Evolutionary conservation across 2,888 invertebrate genomes (phyloP), one percentile per base, ranked within the genome.

Genomic region (Pollenia griseotomentosa): DNA sequence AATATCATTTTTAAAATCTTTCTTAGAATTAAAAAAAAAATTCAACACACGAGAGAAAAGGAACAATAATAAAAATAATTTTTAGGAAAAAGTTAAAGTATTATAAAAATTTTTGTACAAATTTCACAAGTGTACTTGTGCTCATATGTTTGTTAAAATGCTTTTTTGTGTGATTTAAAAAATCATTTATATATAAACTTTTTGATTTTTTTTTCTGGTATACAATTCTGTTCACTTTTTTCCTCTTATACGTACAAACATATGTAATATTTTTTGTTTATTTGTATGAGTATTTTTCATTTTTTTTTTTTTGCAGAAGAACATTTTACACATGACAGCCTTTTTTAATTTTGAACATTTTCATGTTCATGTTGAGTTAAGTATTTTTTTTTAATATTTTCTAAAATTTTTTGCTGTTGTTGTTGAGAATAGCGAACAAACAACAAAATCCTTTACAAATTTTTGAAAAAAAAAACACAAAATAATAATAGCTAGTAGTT

Each of bases 271-370:
- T 74, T 6, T 6, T 16, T 53, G 10, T 14, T 57, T 57, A 12
- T 51, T 82, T 57, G 71, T 73, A 44, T 57, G 10, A 57, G 44
- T 81, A 61, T n/a, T 19, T n/a, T 1, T 11, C 14, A 0, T 63
- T 55, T 70, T 44, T 66, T 55, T 70, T 33, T 66, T 73, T 65
- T 53, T 71, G 42, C 44, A 61, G 55, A 42, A 73, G 77, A 87
- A 73, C 66, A 88, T 88, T 89, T 89, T 87, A 89, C 89, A 89
- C 89, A 89, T 89, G 88, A 87, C 85, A 89, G 89, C 88, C 83
- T 88, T 89, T 89, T 89, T 89, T 89, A 89, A 89, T 89, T 89
- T 89, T 88, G 51, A 79, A 80, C 83, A 86, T 79, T 86, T 86
- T 83, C 77, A 83, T 82, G 82, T 82, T 82, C 82, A 82, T 77